These are phyloP conservation scores for Marasmarcha lunaedactyla DNA, from an alignment of 2,888 invertebrate genomes.

Conservation along the genomic window DNA sequence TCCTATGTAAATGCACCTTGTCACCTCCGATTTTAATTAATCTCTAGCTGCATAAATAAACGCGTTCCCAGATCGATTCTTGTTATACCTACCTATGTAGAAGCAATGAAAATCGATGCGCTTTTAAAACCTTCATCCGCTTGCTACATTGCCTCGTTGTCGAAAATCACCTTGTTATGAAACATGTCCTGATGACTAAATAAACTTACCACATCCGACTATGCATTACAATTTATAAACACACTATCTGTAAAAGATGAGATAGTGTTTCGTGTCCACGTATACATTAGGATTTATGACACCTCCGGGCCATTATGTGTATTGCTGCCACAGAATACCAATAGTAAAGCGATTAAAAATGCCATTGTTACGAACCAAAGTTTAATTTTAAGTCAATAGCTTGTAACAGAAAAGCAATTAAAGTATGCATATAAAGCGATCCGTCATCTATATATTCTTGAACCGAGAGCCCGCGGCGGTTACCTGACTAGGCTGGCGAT, in stretches of 20 bases:
- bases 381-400: conserved; percentile 1
- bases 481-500: conserved; percentile 26
- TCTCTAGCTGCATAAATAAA: conserved; percentile 63
- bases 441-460: conserved; percentile 25
- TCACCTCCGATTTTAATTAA: conserved; percentile 62
- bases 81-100: no score
- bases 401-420: conserved; percentile 22
- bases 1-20: conserved; percentile 66
- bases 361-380: conserved; percentile 1
- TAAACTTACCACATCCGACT: no score
- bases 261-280: no score
- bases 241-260: no score
- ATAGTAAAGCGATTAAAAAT: conserved; percentile 1
- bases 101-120: no score
- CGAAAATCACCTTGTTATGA: no score
- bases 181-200: no score
- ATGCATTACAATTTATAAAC: no score
- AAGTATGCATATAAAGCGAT: conserved; percentile 25
- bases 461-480: conserved; percentile 23
- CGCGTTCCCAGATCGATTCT: conserved; percentile 36
- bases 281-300: no score
- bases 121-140: no score
- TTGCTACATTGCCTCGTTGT: no score
- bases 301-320: no score
- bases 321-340: not conserved